Conservation (phyloP, 2,113 vertebrate genomes). For the Megalops atlanticus region DNA sequence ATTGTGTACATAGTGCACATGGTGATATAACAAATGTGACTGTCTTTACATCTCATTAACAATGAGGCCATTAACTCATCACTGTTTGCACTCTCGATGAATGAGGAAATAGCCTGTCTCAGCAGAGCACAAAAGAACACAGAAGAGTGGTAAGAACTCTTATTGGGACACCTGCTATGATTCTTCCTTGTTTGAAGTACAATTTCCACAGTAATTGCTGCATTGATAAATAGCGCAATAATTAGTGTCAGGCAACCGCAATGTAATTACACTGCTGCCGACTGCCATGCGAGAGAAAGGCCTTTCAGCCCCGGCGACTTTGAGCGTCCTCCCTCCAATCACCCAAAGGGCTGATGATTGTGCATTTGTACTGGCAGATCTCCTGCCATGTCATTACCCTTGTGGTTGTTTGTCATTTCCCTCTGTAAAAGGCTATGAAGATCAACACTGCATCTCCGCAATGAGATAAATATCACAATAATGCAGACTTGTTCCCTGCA, state of each 20-base stretch:
- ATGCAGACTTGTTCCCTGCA: not conserved
- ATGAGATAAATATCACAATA: not conserved
- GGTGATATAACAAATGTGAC: slow-evolving; percentile 1
- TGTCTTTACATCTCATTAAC: not conserved
- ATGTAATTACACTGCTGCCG: slow-evolving; percentile 25
- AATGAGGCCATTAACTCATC: slow-evolving; percentile 1
- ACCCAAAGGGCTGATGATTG: slow-evolving; percentile 6
- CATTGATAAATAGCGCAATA: slow-evolving; percentile 36
- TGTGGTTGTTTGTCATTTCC: not conserved
- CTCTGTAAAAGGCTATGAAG: not conserved
- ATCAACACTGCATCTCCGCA: not conserved
- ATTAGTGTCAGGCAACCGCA: slow-evolving; percentile 31
- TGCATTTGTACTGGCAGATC: not conserved
- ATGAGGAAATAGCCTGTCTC: not conserved
- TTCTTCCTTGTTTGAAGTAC: slow-evolving; percentile 28
- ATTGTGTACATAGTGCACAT: not conserved
- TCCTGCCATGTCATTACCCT: slow-evolving; percentile 17
- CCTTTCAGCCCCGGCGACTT: not conserved
- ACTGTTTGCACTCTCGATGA: not conserved
- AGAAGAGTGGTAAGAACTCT: slow-evolving; percentile 16
- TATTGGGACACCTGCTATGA: slow-evolving; percentile 29
- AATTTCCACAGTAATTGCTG: slow-evolving; percentile 36
- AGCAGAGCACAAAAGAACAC: not conserved
- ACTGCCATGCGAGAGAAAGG: not conserved
- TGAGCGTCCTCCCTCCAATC: slow-evolving; percentile 12